Conservation (phyloP, 2,113 vertebrate genomes). For the Propithecus coquereli region DNA sequence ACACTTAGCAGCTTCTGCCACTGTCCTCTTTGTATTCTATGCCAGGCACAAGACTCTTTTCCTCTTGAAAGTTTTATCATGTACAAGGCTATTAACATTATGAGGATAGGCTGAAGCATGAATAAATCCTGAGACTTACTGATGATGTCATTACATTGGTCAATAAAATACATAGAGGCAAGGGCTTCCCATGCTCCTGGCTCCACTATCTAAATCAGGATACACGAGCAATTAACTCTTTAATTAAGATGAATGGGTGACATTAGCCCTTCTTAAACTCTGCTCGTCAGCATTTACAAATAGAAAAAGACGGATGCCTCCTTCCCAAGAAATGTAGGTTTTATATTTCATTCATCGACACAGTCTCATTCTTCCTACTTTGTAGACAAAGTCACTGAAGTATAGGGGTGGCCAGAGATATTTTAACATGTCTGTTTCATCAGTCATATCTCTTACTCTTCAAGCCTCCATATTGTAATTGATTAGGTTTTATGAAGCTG, state of each 20-base stretch:
- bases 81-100: slow-evolving; percentile 84
- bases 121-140: slow-evolving; percentile 79
- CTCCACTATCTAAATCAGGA: slow-evolving; percentile 84
- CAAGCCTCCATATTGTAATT: slow-evolving; percentile 60
- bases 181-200: slow-evolving; percentile 72
- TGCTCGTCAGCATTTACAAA: slow-evolving; percentile 86
- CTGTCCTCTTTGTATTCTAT: slow-evolving; percentile 76
- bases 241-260: slow-evolving; percentile 89
- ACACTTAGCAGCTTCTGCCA: slow-evolving; percentile 66
- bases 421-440: slow-evolving; percentile 69
- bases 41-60: slow-evolving; percentile 66
- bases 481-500: neutral
- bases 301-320: slow-evolving; percentile 84
- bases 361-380: slow-evolving; percentile 77
- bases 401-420: slow-evolving; percentile 55
- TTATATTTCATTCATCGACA: slow-evolving; percentile 83
- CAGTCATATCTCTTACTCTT: slow-evolving; percentile 59
- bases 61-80: slow-evolving; percentile 84
- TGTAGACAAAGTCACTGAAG: slow-evolving; percentile 77
- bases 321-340: slow-evolving; percentile 80
- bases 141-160: slow-evolving; percentile 84
- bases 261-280: slow-evolving; percentile 88
- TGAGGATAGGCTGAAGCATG: slow-evolving; percentile 78
- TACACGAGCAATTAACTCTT: slow-evolving; percentile 88
- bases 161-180: slow-evolving; percentile 83